Conservation (phyloP, 1,140 invertebrate species). For the Laodelphax striatellus region DNA sequence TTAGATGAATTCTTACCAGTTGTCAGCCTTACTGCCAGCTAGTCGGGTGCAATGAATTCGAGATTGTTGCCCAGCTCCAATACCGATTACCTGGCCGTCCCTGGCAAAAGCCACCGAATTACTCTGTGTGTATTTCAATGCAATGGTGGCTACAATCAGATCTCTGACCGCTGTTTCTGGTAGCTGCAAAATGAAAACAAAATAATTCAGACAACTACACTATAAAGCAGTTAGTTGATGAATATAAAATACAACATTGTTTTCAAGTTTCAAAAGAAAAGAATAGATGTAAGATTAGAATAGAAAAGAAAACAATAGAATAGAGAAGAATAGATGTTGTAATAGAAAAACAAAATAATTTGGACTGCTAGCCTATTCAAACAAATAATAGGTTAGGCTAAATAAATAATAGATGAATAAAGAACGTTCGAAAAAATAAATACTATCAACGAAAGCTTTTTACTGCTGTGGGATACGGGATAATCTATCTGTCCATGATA, state of each 20-base stretch:
- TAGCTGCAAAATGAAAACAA: constrained; percentile 35
- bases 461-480: too few relatives aligned
- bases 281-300: background rate
- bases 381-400: too few relatives aligned
- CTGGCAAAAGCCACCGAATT: constrained; percentile 91
- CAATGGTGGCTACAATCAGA: constrained; percentile 90
- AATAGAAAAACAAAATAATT: too few relatives aligned
- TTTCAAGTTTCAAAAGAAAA: background rate
- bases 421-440: too few relatives aligned
- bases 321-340: too few relatives aligned
- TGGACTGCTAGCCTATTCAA: too few relatives aligned
- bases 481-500: too few relatives aligned
- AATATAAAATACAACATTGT: background rate
- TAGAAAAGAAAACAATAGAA: background rate
- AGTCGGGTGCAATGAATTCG: constrained; percentile 94
- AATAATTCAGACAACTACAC: background rate
- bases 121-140: constrained; percentile 96
- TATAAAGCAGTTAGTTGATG: background rate
- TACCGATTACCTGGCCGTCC: constrained; percentile 89
- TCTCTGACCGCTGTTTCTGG: constrained; percentile 70
- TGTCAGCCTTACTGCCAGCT: constrained; percentile 94
- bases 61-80: constrained; percentile 95
- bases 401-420: too few relatives aligned
- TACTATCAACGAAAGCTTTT: too few relatives aligned
- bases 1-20: constrained; percentile 51